Base-by-base conservation (phyloP, 2,888 invertebrate species). In the Nomada goodeniana region DNA sequence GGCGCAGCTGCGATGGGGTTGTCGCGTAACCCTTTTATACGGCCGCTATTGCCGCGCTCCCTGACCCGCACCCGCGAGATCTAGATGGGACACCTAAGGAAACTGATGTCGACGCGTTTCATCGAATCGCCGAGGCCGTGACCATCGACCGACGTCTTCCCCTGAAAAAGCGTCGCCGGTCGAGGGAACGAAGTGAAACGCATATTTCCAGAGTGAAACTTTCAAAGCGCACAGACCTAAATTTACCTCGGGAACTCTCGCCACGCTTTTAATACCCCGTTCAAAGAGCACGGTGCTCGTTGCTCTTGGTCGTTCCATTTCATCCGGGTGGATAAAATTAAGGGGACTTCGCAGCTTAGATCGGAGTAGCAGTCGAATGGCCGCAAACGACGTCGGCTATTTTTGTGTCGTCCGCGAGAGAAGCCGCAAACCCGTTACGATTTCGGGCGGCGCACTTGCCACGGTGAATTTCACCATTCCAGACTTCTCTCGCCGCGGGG, bases 331-430 rank as follows among this genome's bases (percentile, higher is more conserved):
- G 86, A 87, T 86, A 77, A 88, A 87, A 85, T 85, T 87, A 88
- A 86, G 82, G 86, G 77, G 82, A 78, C 83, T 75, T 82, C 75
- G 64, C 76, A 68, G 87, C 85, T 89, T 89, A 84, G 84, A 88
- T 89, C 84, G 80, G 83, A 76, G 80, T 84, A 77, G 81, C 84
- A 81, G 87, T 86, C 88, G 87, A 87, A 87, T 69, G 88, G 80
- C 79, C 85, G 86, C 85, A 60, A 87, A 86, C 85, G 85, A 83
- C 83, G 82, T 64, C 73, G 84, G 89, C 83, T 89, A 89, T 89
- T 89, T 89, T 89, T 84, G 89, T 88, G 83, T 78, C 82, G 80
- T 80, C 85, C 89, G 72, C 86, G 79, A 84, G 82, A 79, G 83
- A 86, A 87, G 86, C 74, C 81, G 70, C 87, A 79, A 88, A 88